A percentile compares a stretch with the other conserved stretches of the same genome.
These are phyloP conservation scores for Macrosoma leucophasiata DNA, from an alignment of 2,888 invertebrate genomes.

Conservation along the genomic window DNA sequence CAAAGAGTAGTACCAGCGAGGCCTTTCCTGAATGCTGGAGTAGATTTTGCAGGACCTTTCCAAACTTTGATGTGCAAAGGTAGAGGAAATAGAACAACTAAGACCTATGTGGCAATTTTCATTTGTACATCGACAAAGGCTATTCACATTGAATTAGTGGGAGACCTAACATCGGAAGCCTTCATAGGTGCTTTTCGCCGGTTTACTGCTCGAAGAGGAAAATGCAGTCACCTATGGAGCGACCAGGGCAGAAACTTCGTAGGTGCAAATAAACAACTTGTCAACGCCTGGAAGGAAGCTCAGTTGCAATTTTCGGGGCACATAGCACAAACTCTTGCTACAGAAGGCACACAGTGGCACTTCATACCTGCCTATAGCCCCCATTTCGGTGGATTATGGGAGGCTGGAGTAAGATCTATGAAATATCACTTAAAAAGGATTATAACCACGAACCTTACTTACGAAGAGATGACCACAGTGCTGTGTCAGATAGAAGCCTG, in stretches of 20 bases:
- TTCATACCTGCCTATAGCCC: conserved; percentile 23
- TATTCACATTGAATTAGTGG: conserved; percentile 33
- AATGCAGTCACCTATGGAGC: conserved; percentile 22
- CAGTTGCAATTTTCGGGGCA: conserved; percentile 3
- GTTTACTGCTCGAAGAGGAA: conserved; percentile 24
- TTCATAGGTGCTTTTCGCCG: conserved; percentile 25
- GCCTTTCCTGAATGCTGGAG: conserved; percentile 23
- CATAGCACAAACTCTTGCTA: conserved; percentile 8
- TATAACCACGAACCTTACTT: conserved; percentile 13
- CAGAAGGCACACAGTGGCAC: conserved; percentile 24
- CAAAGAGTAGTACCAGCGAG: conserved; percentile 20
- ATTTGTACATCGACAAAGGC: conserved; percentile 30
- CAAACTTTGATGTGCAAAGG: conserved; percentile 8
- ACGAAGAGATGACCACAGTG: conserved; percentile 14
- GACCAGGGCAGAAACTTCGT: conserved; percentile 28
- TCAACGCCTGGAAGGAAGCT: not conserved
- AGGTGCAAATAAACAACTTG: conserved; percentile 22
- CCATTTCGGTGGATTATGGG: conserved; percentile 28
- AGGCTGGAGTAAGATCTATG: conserved; percentile 22
- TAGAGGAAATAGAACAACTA: conserved; percentile 21
- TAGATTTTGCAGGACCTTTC: conserved; percentile 27
- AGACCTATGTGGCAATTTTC: conserved; percentile 28
- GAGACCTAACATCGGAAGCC: conserved; percentile 29
- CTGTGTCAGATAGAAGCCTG: conserved; percentile 11
- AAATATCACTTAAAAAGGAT: conserved; percentile 22